Conservation (phyloP, 2,113 vertebrate genomes). For the Hippocampus barbouri region DNA sequence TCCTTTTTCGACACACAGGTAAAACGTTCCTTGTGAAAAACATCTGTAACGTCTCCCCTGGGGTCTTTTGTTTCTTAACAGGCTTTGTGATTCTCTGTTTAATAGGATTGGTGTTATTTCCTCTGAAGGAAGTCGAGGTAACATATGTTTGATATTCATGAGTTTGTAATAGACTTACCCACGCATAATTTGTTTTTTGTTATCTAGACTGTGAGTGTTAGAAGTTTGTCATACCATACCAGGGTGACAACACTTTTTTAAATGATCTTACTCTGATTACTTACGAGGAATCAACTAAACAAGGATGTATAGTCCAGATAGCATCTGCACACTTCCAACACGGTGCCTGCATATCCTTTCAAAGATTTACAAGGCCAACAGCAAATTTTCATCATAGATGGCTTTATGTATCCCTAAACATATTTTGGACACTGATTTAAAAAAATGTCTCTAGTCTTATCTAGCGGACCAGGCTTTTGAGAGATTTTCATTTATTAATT, state of each 20-base stretch:
- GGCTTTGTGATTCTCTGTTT: constrained; percentile 13
- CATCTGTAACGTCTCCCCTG: neutral
- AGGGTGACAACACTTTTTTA: too few species aligned
- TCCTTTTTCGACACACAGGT: constrained; percentile 81
- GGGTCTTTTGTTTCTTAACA: neutral
- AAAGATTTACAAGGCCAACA: too few species aligned
- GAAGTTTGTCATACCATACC: too few species aligned
- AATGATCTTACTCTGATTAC: neutral
- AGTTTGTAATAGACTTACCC: neutral
- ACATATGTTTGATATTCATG: neutral
- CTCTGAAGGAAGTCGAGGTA: constrained; percentile 62
- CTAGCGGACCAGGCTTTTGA: too few species aligned
- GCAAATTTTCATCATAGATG: too few species aligned
- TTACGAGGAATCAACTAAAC: neutral
- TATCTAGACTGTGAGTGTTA: neutral
- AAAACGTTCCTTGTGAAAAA: constrained; percentile 33
- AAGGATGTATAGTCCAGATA: too few species aligned
- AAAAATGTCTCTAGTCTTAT: too few species aligned
- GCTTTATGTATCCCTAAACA: too few species aligned
- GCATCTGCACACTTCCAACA: too few species aligned
- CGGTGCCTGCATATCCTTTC: too few species aligned
- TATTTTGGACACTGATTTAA: too few species aligned
- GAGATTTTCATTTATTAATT: too few species aligned
- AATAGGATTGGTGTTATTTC: constrained; percentile 59
- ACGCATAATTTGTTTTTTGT: neutral